Base-by-base conservation (phyloP, 2,113 vertebrate species). In the Tupaia chinensis region DNA sequence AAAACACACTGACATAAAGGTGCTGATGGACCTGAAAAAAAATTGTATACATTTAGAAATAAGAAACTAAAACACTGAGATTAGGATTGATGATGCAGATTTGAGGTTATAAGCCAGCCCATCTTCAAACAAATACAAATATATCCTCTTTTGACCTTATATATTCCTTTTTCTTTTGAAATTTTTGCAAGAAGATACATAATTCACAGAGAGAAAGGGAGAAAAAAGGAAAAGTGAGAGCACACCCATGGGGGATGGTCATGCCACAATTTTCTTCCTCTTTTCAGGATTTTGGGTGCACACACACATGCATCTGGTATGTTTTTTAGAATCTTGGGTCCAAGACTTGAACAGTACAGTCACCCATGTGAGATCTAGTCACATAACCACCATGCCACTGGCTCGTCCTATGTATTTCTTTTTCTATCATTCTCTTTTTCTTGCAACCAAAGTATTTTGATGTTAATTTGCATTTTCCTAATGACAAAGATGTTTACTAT, bases 41-140 rank as follows among this genome's bases (percentile, higher is more conserved):
- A 29, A 29, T 9, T 44, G 2, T 34, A n/a, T 58, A 83, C 0
- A 90, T 61, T 69, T 53, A 89, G 61, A 93, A 86, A 87, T 66
- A 91, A 87, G 54, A 82, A 72, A 84, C 15, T 16, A 56, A 69
- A 94, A 78, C 61, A 66, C 19, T 22, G 23, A 69, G 88, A 74
- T 6, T 56, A 7, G 53, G 9, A 32, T 13, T 61, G 65, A 77
- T 60, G 54, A 70, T 19, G 3, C 14, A 80, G n/a, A 84, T 61
- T 84, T 91, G 29, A 91, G 29, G 34, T 85, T 92, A 87, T 19
- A 92, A 80, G 70, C 7, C 44, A 95, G n/a, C 29, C 15, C 25
- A 93, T 32, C 54, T 58, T 86, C 76, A 92, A 77, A 74, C 66
- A 93, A 72, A 34, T 54, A 91, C 17, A 93, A 87, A 85, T 32